Percentiles rank a stretch among this genome's conserved stretches.
Conservation (phyloP, 2,888 invertebrate species). For the Cepaea hortensis region DNA sequence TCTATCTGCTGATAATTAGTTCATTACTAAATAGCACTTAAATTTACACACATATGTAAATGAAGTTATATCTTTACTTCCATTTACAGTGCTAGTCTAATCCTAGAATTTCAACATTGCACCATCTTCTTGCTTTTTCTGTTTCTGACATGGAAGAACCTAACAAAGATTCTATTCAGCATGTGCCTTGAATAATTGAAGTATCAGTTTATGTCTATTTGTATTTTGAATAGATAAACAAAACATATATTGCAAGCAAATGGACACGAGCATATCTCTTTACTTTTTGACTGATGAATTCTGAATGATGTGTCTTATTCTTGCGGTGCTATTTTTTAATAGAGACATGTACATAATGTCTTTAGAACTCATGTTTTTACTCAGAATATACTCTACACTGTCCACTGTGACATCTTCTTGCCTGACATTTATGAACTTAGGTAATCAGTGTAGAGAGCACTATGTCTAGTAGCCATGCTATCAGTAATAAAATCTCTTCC, state of each 20-base stretch:
- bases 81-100: neutral
- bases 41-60: too few relatives aligned
- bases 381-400: neutral
- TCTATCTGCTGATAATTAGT: too few relatives aligned
- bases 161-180: neutral
- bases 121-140: neutral
- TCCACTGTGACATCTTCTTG: conserved; percentile 9
- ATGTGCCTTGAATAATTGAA: conserved; percentile 1
- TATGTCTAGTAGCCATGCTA: neutral
- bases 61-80: too few relatives aligned
- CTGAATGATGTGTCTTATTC: conserved; percentile 10
- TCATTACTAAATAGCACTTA: too few relatives aligned
- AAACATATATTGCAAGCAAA: neutral
- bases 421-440: conserved; percentile 20
- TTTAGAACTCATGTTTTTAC: neutral
- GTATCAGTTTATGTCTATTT: neutral
- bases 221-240: neutral
- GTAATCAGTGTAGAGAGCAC: conserved; percentile 25
- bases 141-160: neutral
- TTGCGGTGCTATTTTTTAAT: conserved; percentile 30
- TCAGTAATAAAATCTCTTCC: neutral
- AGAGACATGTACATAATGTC: neutral
- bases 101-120: too few relatives aligned
- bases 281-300: conserved; percentile 14
- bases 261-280: neutral